Evolutionary conservation across 2,797 vertebrate genomes (phyloP).

Genomic region (Corythornis leucogaster): DNA sequence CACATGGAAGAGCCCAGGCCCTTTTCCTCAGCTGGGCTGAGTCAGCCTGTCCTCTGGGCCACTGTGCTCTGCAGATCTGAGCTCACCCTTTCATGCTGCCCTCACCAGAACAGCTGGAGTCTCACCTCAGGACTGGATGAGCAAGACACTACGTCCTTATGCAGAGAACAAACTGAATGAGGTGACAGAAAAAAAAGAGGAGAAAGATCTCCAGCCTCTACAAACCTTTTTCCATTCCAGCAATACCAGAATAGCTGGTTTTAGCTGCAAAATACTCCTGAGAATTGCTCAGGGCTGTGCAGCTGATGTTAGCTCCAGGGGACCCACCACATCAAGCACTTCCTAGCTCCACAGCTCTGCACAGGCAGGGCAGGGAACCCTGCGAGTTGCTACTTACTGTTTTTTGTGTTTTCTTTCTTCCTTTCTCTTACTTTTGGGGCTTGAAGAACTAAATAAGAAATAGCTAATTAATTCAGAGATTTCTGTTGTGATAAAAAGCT

Average conservation of each 20-base stretch:
- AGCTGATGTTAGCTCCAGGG: neutral
- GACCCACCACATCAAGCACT: slow-evolving; percentile 20
- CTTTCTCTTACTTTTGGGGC: slow-evolving; percentile 91
- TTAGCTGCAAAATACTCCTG: neutral
- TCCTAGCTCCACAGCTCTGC: neutral
- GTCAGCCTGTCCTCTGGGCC: neutral
- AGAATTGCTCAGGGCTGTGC: neutral
- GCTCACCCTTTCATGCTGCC: neutral
- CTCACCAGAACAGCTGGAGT: neutral
- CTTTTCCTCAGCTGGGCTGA: neutral
- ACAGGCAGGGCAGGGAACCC: neutral
- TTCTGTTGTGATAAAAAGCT: slow-evolving; percentile 36
- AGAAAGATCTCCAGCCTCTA: neutral
- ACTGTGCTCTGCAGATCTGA: fast-evolving
- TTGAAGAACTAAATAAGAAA: slow-evolving; percentile 87
- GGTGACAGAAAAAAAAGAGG: neutral
- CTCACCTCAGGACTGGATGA: neutral
- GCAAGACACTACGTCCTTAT: neutral
- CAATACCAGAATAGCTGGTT: neutral
- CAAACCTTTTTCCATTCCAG: neutral
- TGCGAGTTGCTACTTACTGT: slow-evolving; percentile 85
- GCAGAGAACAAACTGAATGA: neutral
- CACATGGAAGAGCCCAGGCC: neutral
- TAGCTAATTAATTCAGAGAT: slow-evolving; percentile 55
- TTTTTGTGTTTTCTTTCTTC: slow-evolving; percentile 95